Evolutionary conservation across 2,888 invertebrate genomes (phyloP).

Genomic region (Drosophila fungiperda): DNA sequence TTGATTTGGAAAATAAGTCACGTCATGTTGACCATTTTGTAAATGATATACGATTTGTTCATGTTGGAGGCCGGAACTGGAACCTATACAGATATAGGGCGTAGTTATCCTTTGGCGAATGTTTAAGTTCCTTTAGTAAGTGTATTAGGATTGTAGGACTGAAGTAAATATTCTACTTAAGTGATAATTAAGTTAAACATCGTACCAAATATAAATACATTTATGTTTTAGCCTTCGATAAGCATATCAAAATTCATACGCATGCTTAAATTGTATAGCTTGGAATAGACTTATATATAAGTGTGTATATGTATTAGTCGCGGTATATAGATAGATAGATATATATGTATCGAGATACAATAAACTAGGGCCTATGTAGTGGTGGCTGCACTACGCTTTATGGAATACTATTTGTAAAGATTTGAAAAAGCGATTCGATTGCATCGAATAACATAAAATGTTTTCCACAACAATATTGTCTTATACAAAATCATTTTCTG

Average conservation of each 20-base stretch:
- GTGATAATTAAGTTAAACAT: slow-evolving; percentile 17
- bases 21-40: slow-evolving; percentile 31
- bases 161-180: slow-evolving; percentile 19
- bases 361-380: slow-evolving; percentile 26
- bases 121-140: slow-evolving; percentile 22
- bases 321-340: slow-evolving; percentile 20
- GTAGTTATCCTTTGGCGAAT: slow-evolving; percentile 46
- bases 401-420: slow-evolving; percentile 66
- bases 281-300: slow-evolving; percentile 38
- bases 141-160: slow-evolving; percentile 11
- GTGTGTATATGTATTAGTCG: slow-evolving; percentile 26
- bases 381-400: slow-evolving; percentile 42
- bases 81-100: slow-evolving; percentile 13
- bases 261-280: slow-evolving; percentile 24
- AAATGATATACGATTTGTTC: slow-evolving; percentile 50
- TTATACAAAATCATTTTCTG: slow-evolving; percentile 22
- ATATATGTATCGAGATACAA: slow-evolving; percentile 24
- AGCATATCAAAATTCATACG: slow-evolving; percentile 47
- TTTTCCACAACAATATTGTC: slow-evolving; percentile 12
- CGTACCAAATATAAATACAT: slow-evolving; percentile 30
- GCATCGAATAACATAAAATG: slow-evolving; percentile 17
- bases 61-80: slow-evolving; percentile 14
- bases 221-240: slow-evolving; percentile 27
- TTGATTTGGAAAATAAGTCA: slow-evolving; percentile 30
- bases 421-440: slow-evolving; percentile 49